phyloP scores from a whole-genome alignment of 1,140 invertebrate genomes.

The Chelonus insularis region DNA sequence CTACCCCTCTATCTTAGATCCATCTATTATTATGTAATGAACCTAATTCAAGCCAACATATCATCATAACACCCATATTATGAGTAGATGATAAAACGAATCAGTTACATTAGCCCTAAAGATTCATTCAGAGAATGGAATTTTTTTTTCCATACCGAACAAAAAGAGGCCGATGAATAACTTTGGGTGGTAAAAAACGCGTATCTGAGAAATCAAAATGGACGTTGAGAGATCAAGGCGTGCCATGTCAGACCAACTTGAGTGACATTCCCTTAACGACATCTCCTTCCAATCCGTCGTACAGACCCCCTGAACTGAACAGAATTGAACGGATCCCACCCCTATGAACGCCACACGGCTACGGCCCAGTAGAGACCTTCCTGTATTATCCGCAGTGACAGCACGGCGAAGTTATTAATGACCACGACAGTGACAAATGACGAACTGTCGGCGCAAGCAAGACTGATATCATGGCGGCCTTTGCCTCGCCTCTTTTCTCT shows the following conservation, averaged over 20 bases:
- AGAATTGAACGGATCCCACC: slow-evolving; percentile 57
- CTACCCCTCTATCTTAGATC: too few relatives aligned
- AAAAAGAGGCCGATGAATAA: background rate
- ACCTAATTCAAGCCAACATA: too few relatives aligned
- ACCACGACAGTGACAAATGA: slow-evolving; percentile 61
- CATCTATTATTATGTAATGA: too few relatives aligned
- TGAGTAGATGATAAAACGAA: too few relatives aligned
- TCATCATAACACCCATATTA: too few relatives aligned
- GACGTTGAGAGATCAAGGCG: slow-evolving; percentile 40
- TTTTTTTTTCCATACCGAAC: background rate
- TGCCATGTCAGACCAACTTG: slow-evolving; percentile 54
- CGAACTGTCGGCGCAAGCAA: slow-evolving; percentile 62
- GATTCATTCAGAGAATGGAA: background rate
- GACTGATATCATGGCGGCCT: slow-evolving; percentile 61
- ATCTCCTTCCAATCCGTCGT: slow-evolving; percentile 52
- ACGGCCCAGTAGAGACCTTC: slow-evolving; percentile 46
- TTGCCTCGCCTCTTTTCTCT: slow-evolving; percentile 46
- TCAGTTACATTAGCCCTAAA: background rate
- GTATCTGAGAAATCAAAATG: slow-evolving; percentile 42
- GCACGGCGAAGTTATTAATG: slow-evolving; percentile 61
- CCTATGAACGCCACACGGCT: slow-evolving; percentile 42
- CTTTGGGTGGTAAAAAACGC: background rate
- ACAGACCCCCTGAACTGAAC: slow-evolving; percentile 54
- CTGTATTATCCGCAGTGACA: slow-evolving; percentile 62
- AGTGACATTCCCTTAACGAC: slow-evolving; percentile 58